Evolutionary conservation across 1,140 invertebrate species (phyloP).

Genomic region (Microplitis demolitor): DNA sequence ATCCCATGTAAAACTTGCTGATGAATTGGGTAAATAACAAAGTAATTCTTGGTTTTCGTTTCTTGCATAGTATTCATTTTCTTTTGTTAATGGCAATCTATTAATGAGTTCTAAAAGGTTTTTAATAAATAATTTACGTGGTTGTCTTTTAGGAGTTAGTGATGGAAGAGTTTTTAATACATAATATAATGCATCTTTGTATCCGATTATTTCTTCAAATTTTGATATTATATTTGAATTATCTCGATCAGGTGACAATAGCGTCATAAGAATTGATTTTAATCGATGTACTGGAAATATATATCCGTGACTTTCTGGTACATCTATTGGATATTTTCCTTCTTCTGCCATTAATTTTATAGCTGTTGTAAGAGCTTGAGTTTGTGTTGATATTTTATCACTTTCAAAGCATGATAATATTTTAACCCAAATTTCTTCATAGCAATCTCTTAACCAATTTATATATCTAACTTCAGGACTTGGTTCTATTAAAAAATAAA

Average conservation of each 20-base stretch:
- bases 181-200: constrained; percentile 69
- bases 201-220: constrained; percentile 69
- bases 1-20: constrained; percentile 52
- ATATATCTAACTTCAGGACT: constrained; percentile 66
- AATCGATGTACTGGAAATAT: constrained; percentile 68
- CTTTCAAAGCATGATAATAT: constrained; percentile 62
- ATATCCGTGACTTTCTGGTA: constrained; percentile 55
- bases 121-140: constrained; percentile 68
- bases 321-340: constrained; percentile 67
- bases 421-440: constrained; percentile 65
- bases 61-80: constrained; percentile 47
- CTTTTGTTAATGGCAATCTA: constrained; percentile 64
- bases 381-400: constrained; percentile 60
- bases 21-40: constrained; percentile 42
- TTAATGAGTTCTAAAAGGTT: constrained; percentile 75
- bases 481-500: constrained; percentile 51
- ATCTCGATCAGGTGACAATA: constrained; percentile 64
- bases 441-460: constrained; percentile 66
- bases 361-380: constrained; percentile 70
- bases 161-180: constrained; percentile 65
- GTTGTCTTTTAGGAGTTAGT: constrained; percentile 64
- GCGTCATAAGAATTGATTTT: constrained; percentile 64
- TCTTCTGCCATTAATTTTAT: constrained; percentile 71
- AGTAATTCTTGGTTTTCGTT: constrained; percentile 41
- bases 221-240: constrained; percentile 62